Conservation (phyloP, 2,888 invertebrate species). For the Apotomis turbidana region DNA sequence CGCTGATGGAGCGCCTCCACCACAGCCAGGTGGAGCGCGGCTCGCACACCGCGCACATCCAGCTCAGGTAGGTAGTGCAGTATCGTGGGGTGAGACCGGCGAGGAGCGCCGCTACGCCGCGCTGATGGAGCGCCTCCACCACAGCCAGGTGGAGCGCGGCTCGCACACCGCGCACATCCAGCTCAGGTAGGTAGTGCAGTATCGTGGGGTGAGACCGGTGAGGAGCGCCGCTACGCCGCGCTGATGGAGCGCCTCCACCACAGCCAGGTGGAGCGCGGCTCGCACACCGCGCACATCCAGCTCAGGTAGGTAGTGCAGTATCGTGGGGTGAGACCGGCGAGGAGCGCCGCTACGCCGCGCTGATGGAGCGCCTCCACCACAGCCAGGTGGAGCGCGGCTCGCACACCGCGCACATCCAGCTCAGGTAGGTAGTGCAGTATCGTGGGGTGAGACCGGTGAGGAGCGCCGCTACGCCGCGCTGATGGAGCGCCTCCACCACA, state of each 20-base stretch:
- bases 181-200: constrained; percentile 87
- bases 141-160: constrained; percentile 83
- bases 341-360: constrained; percentile 84
- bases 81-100: constrained; percentile 69
- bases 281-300: constrained; percentile 88
- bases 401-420: constrained; percentile 88
- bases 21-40: constrained; percentile 84
- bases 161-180: constrained; percentile 89
- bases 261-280: constrained; percentile 83
- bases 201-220: constrained; percentile 71
- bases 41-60: constrained; percentile 88
- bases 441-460: constrained; percentile 71
- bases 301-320: constrained; percentile 88
- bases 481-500: constrained; percentile 86
- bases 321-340: constrained; percentile 72
- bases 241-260: constrained; percentile 87
- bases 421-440: too few relatives aligned
- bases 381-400: constrained; percentile 84
- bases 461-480: constrained; percentile 85
- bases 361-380: constrained; percentile 87
- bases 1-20: constrained; percentile 87
- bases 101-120: constrained; percentile 84
- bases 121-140: constrained; percentile 86
- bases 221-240: constrained; percentile 84
- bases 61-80: constrained; percentile 88